A percentile compares a stretch with the other conserved stretches of the same genome.
Conservation (phyloP, 2,888 invertebrate genomes). For the Beris morrisii region DNA sequence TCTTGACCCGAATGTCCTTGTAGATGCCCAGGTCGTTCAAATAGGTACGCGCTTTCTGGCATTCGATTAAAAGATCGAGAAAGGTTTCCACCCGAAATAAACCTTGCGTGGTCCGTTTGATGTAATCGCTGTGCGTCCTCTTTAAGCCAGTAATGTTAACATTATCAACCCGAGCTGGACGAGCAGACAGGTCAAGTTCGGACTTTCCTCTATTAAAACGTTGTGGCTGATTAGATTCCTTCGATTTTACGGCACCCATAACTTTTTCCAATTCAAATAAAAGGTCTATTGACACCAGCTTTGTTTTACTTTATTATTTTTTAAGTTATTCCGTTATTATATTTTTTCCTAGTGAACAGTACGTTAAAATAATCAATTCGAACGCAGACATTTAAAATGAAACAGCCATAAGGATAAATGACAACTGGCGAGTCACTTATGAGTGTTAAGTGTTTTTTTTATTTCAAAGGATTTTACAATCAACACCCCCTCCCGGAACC, state of each 20-base stretch:
- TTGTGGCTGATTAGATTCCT: neutral
- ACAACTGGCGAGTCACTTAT: too few species aligned
- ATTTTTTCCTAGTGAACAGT: too few species aligned
- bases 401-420: too few species aligned
- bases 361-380: too few species aligned
- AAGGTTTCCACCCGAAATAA: conserved; percentile 85
- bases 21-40: conserved; percentile 87
- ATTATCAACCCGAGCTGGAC: conserved; percentile 76
- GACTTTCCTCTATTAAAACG: neutral
- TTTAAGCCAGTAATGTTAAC: conserved; percentile 84
- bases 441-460: too few species aligned
- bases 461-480: too few species aligned
- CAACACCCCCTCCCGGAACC: too few species aligned
- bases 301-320: too few species aligned
- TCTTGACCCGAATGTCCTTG: conserved; percentile 78
- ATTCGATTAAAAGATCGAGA: conserved; percentile 75
- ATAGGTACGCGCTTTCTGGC: conserved; percentile 71
- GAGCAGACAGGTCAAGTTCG: neutral
- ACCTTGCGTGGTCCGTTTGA: conserved; percentile 75
- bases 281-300: too few species aligned
- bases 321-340: too few species aligned
- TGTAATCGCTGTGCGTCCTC: conserved; percentile 87
- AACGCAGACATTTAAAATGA: too few species aligned
- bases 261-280: too few species aligned
- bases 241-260: conserved; percentile 12